Percentiles rank a stretch among this genome's conserved stretches.
phyloP scores from a whole-genome alignment of 92 coral and sea anemone genomes.

The Phymanthus crucifer region DNA sequence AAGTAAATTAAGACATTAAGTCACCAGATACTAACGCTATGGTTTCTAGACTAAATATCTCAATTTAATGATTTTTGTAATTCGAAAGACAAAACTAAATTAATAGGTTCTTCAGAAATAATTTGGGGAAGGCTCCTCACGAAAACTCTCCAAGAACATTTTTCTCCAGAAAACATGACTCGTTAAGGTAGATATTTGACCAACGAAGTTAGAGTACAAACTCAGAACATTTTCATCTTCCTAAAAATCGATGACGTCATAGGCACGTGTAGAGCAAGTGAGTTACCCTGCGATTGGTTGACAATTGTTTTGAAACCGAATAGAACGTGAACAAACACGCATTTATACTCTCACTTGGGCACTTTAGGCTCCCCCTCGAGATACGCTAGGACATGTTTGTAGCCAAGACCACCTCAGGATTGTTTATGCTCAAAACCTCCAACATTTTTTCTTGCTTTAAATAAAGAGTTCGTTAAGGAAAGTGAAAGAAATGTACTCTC shows the following conservation, averaged over 20 bases:
- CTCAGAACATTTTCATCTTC: not conserved
- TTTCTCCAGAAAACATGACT: not conserved
- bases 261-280: not conserved
- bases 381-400: not conserved
- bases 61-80: not conserved
- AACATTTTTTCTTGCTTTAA: slow-evolving; percentile 11
- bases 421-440: not conserved
- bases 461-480: slow-evolving; percentile 3
- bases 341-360: not conserved
- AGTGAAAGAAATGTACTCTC: not conserved
- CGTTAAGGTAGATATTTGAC: not conserved
- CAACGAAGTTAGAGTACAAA: not conserved
- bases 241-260: not conserved
- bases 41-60: not conserved
- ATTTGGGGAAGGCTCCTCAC: not conserved
- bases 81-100: not conserved
- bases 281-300: not conserved
- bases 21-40: not conserved
- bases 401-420: not conserved
- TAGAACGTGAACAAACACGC: not conserved
- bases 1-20: not conserved
- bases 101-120: not conserved
- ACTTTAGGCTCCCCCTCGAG: not conserved
- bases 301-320: not conserved
- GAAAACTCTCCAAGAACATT: not conserved